phyloP scores from a whole-genome alignment of 2,797 vertebrate genomes.

The Macrochelys suwanniensis region DNA sequence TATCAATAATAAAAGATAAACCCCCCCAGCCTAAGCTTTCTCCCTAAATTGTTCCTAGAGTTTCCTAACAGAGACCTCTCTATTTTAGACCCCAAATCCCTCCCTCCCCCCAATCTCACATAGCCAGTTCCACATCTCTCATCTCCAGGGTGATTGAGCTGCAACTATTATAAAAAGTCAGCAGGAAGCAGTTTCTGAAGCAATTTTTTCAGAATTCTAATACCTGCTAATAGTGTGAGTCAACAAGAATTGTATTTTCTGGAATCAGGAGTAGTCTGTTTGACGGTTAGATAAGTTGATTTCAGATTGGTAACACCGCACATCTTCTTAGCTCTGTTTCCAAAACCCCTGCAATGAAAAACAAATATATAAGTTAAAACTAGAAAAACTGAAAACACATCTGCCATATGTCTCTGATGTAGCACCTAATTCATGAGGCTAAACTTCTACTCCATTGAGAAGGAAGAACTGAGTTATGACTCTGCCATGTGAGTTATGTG shows the following conservation, averaged over 20 bases:
- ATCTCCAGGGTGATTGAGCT: background rate
- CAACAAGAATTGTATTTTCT: background rate
- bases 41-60: background rate
- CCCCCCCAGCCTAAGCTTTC: background rate
- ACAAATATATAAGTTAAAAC: background rate
- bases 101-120: background rate
- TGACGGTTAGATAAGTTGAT: background rate
- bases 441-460: background rate
- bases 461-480: background rate
- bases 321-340: background rate
- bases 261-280: constrained; percentile 10
- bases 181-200: too few species aligned
- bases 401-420: background rate
- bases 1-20: background rate
- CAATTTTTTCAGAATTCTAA: background rate
- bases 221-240: background rate
- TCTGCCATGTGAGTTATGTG: fast-evolving
- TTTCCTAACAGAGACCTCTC: background rate
- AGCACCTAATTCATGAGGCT: background rate
- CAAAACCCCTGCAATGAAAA: background rate
- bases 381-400: background rate
- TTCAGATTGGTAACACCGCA: background rate
- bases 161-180: background rate
- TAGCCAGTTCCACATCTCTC: background rate
- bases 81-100: background rate